A percentile compares a stretch with the other conserved stretches of the same genome.
These are phyloP conservation scores for Papilio helenus DNA, from an alignment of 1,140 invertebrate genomes.

Conservation along the genomic window DNA sequence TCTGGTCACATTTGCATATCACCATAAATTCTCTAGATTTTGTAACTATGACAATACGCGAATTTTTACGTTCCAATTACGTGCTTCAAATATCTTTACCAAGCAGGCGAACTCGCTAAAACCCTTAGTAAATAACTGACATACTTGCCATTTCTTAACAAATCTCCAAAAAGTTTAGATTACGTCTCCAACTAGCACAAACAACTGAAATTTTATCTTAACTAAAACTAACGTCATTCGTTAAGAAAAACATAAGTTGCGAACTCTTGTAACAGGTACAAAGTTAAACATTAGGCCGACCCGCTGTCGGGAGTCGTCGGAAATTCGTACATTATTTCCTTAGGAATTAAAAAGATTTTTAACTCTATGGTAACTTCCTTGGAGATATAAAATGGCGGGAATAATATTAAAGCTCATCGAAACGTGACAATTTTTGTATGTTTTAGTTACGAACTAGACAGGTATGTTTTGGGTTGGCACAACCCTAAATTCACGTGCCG, in stretches of 20 bases:
- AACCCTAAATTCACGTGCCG: constrained; percentile 10
- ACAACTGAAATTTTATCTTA: neutral
- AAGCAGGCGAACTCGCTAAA: neutral
- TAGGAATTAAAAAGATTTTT: neutral
- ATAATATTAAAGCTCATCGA: no score
- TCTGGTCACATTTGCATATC: constrained; percentile 13
- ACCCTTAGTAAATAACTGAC: neutral
- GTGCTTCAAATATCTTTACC: neutral
- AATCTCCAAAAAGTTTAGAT: neutral
- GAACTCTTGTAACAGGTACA: neutral
- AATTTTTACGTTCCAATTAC: no score
- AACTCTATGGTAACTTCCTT: no score
- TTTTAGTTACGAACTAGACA: no score
- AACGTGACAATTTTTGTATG: no score
- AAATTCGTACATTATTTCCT: neutral
- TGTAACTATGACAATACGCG: neutral
- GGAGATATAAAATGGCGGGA: no score
- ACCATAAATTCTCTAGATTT: neutral
- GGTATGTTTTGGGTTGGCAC: neutral
- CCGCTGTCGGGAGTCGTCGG: neutral
- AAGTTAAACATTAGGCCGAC: neutral
- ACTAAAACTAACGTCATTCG: constrained; percentile 6
- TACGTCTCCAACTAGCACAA: neutral
- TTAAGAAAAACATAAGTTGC: neutral
- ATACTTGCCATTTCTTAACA: neutral